Percentiles rank a stretch among this genome's conserved stretches.
Conservation (phyloP, 2,888 invertebrate species). For the Diplolepis rosae region DNA sequence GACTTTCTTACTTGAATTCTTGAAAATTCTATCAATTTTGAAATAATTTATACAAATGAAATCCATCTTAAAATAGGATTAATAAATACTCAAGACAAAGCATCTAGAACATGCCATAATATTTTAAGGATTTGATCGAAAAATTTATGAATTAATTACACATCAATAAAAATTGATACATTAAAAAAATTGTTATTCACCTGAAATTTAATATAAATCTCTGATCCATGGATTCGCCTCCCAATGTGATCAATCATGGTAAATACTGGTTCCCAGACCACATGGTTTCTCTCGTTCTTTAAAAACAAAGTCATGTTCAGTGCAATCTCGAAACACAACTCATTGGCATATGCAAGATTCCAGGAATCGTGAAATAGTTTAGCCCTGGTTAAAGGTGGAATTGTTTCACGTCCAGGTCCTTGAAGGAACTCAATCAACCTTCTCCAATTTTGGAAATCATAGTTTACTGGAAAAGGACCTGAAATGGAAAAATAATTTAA, state of each 20-base stretch:
- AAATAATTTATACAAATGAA: too few relatives aligned
- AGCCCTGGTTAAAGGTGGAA: conserved; percentile 84
- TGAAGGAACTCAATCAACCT: conserved; percentile 80
- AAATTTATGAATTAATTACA: too few relatives aligned
- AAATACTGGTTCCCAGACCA: conserved; percentile 89
- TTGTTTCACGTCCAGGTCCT: conserved; percentile 68
- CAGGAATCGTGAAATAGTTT: conserved; percentile 86
- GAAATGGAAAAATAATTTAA: too few relatives aligned
- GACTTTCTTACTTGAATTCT: too few relatives aligned
- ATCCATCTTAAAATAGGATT: too few relatives aligned
- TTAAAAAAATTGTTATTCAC: conserved; percentile 71
- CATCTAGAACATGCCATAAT: too few relatives aligned
- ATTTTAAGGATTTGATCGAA: too few relatives aligned
- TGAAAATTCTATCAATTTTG: too few relatives aligned
- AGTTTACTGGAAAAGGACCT: conserved; percentile 90
- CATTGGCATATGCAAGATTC: conserved; percentile 86
- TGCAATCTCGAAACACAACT: conserved; percentile 84
- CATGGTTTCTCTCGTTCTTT: conserved; percentile 82
- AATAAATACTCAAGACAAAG: too few relatives aligned
- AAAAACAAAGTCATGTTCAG: conserved; percentile 87
- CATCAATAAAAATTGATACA: not conserved
- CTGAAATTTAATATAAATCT: conserved; percentile 83
- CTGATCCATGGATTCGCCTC: conserved; percentile 81
- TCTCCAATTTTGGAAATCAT: conserved; percentile 86
- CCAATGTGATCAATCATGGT: conserved; percentile 89